Base-by-base conservation (phyloP, 1,140 invertebrate genomes). In the Drosophila kepulauana region DNA sequence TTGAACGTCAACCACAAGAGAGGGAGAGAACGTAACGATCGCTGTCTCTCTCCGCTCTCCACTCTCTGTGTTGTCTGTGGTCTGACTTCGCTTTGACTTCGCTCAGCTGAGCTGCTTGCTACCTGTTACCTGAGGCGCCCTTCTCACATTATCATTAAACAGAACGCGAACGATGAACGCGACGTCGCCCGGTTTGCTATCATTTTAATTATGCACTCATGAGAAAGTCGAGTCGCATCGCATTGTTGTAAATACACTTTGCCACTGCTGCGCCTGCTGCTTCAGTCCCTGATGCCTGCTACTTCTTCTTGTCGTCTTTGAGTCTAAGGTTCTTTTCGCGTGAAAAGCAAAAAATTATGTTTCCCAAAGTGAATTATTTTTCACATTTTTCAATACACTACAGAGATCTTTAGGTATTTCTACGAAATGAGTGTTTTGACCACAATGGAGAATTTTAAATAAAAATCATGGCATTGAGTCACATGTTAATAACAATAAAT, bases 131-230 rank as follows among this genome's bases (percentile, higher is more conserved):
- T 88, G 84, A 88, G 74, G 73, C 74, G 80, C 84, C 84, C 84
- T 87, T 87, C 82, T 80, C 73, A 59, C 80, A 87, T 87, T 87
- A 88, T 87, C 84, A 80, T 88, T 87, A 87, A 64, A 15, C 73
- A 54, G 84, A 88, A 88, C 79, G 71, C 71, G 57, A 68, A 48
- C 72, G 82, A 33, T 61, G 65, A 64, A 63, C 79, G 69, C 80
- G 84, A 69, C 74, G 84, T 75, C 70, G 75, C 71, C 61, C 38
- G 45, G 45, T 75, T 78, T 57, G 72, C 82, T 88, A 87, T 88
- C 84, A 80, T 68, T 74, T 86, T 82, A 88, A 87, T 87, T 88
- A 87, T 81, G 77, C 86, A 62, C 58, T 46, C 49, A 88, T 88
- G 82, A 80, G 82, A 87, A 87, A 88, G 76, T 51, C 54, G 67